Conservation (phyloP, 2,888 invertebrate genomes). For the Sminthurinus aureus region DNA sequence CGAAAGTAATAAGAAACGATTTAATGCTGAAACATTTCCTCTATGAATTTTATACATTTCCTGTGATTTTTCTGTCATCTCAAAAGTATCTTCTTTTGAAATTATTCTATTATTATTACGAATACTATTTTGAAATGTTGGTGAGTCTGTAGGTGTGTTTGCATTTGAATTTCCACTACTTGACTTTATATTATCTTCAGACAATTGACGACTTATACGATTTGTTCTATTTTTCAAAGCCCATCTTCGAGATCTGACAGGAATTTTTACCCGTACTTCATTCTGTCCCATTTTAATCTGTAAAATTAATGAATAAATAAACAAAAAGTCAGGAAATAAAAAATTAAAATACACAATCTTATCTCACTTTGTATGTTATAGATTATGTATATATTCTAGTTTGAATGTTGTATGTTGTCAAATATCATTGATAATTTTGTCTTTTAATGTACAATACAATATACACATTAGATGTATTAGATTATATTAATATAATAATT, state of each 20-base stretch:
- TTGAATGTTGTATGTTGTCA: not conserved
- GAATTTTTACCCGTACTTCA: conserved; percentile 64
- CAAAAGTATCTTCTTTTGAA: conserved; percentile 1
- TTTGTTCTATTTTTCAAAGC: conserved; percentile 64
- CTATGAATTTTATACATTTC: conserved; percentile 32
- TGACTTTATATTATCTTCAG: conserved; percentile 54
- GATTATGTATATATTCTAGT: not conserved
- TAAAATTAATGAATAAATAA: not conserved
- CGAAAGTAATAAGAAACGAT: conserved; percentile 85
- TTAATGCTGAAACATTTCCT: conserved; percentile 51
- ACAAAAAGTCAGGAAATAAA: not conserved
- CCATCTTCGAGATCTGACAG: conserved; percentile 74
- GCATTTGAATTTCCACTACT: not conserved
- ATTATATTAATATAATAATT: too few species aligned
- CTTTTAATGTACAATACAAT: not conserved
- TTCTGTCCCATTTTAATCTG: conserved; percentile 59
- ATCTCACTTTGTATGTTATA: too few species aligned
- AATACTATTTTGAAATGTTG: not conserved
- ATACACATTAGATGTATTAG: too few species aligned
- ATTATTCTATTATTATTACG: not conserved
- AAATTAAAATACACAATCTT: not conserved
- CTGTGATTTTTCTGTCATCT: conserved; percentile 1
- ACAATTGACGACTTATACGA: conserved; percentile 54
- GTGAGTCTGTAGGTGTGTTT: conserved; percentile 7
- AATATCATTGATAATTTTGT: not conserved